A percentile compares a stretch with the other conserved stretches of the same genome.
These are phyloP conservation scores for Nasonia oneida DNA, from an alignment of 2,888 invertebrate species.

Conservation along the genomic window DNA sequence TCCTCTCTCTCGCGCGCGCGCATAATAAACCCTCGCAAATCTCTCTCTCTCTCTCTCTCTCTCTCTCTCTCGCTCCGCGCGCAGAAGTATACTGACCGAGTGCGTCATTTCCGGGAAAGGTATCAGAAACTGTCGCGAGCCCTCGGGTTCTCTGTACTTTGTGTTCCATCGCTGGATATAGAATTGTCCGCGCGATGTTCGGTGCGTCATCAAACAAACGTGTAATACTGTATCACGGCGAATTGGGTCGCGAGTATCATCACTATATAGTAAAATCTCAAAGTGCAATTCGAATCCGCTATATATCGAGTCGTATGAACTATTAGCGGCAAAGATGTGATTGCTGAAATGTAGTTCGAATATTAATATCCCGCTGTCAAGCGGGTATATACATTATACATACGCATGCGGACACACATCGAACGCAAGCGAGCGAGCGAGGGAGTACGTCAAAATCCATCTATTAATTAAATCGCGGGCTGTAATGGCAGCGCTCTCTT, in stretches of 20 bases:
- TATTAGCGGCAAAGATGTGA: neutral
- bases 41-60: neutral
- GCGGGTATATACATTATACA: neutral
- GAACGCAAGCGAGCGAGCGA: neutral
- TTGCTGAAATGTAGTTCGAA: conserved; percentile 13
- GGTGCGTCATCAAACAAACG: neutral
- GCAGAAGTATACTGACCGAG: neutral
- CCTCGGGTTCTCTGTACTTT: too few species aligned
- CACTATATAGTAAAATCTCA: neutral
- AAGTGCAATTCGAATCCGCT: neutral
- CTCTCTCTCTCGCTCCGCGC: neutral
- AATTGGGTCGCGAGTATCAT: neutral
- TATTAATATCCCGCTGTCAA: conserved; percentile 25
- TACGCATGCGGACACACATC: neutral
- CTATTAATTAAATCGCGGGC: conserved; percentile 24
- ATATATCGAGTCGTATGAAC: neutral
- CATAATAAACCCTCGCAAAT: neutral
- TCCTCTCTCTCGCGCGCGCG: neutral
- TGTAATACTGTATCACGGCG: too few species aligned
- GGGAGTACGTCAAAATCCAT: neutral
- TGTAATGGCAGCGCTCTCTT: neutral
- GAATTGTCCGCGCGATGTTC: neutral
- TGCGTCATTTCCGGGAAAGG: neutral
- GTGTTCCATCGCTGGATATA: too few species aligned
- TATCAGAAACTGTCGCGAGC: neutral